Conservation (phyloP, 2,113 vertebrate species). For the Oncorhynchus mykiss region DNA sequence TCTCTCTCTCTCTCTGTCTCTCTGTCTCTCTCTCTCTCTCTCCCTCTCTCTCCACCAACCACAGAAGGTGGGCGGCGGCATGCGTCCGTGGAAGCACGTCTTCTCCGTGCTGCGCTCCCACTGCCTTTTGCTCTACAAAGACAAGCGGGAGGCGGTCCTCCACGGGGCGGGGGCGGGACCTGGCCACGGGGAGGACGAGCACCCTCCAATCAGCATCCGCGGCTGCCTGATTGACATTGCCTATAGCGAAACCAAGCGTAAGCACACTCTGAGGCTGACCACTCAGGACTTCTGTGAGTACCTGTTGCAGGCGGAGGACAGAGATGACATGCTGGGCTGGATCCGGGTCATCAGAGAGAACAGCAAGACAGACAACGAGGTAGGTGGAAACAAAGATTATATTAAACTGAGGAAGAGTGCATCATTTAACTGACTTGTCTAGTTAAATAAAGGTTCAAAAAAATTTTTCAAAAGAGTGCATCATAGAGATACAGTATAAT, state of each 20-base stretch:
- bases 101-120: conserved; percentile 87
- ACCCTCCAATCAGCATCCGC: conserved; percentile 89
- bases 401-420: not conserved
- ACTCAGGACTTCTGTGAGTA: conserved; percentile 98
- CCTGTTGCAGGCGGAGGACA: conserved; percentile 96
- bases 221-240: conserved; percentile 97
- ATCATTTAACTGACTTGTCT: too few species aligned
- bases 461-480: too few species aligned
- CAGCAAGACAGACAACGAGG: conserved; percentile 95
- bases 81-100: conserved; percentile 93
- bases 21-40: not conserved
- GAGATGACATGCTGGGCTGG: conserved; percentile 97
- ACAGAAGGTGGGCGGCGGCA: conserved; percentile 88
- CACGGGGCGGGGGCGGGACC: conserved; percentile 65
- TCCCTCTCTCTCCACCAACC: not conserved
- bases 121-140: conserved; percentile 93
- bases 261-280: conserved; percentile 92
- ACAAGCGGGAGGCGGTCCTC: conserved; percentile 87
- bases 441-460: too few species aligned
- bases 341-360: conserved; percentile 93
- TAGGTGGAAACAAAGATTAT: conserved; percentile 56
- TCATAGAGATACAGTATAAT: not conserved
- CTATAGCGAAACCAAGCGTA: conserved; percentile 96
- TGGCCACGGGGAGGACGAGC: conserved; percentile 82
- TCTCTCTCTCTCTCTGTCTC: not conserved